Base-by-base conservation (phyloP, 2,888 invertebrate genomes). In the Deilephila porcellus region DNA sequence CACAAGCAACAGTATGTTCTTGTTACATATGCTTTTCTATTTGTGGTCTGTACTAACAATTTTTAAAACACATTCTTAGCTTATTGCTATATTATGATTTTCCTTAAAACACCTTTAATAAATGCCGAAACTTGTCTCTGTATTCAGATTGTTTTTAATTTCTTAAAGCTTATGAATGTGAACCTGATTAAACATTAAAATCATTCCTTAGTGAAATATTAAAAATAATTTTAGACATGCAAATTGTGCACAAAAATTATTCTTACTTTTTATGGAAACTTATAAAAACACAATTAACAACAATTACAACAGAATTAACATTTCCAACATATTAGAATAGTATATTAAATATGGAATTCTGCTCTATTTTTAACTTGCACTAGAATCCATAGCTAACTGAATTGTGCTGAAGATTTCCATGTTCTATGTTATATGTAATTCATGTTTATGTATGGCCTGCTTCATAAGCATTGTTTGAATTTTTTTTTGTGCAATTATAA, bases 371-470 rank as follows among this genome's bases (percentile, higher is more conserved):
- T 67, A 11, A 37, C 64, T 67, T 72, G 37, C 67, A 59, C 59
- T 67, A 64, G 11, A 7, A 67, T 63, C 25, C 59, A 37, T 20
- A 56, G 56, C 45, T 34, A 56, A 52, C 56, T 63, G 34, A 8
- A 32, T 64, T 71, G 74, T 76, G 72, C 67, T 75, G 62, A 76
- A 72, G 67, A 53, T 63, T 78, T 79, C 76, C 77, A 74, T 73
- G 75, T 78, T 80, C 71, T 75, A 79, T 59, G 71, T 80, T 79
- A 79, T 59, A 72, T 67, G 63, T 72, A 74, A 71, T 78, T 76
- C 76, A 76, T 79, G 75, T 81, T 76, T 71, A 77, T 74, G 76
- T 77, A 72, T 64, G 64, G 64, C 14, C 75, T 73, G 79, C 79
- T 82, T 73, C 78, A 77, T 79, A 81, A 78, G 77, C 76, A 67